Base-by-base conservation (phyloP, 1,140 invertebrate genomes). In the Arctopsyche grandis region DNA sequence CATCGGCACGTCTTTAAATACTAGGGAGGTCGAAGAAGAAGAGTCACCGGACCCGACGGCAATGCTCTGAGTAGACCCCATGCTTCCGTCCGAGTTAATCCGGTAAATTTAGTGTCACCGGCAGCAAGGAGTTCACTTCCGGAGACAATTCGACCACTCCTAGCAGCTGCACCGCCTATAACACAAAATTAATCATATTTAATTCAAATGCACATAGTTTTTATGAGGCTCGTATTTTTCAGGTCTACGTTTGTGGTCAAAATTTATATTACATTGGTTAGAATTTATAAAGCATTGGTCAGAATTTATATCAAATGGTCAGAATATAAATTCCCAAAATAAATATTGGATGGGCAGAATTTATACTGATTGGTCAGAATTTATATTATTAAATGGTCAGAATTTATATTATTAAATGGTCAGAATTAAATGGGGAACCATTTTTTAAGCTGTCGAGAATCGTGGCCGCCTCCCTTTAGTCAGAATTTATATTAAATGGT, bases 11-110 rank as follows among this genome's bases (percentile, higher is more conserved):
- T 38, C 29, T 4, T 7, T 38, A 38, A 7, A 38, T 38, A 48
- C 74, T 79, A 82, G 56, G 79, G 82, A 19, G 80, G 79, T 63
- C 80, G 78, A 1, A 83, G 69, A 63, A 76, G 9, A 75, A 89
- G 84, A 26, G 86, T 90, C 56, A 95, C 93, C 84, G 91, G 90
- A 38, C 96, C 96, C 82, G 95, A 92, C 74, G 94, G 93, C 75
- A 97, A 85, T 82, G 95, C 94, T 86, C 97, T 97, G 87, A 98
- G 93, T 74, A 96, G 91, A 82, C 95, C 95, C 97, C 97, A 98
- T 46, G 95, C 96, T 88, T 98, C 96, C 78, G 96, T 96, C 80
- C 96, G 91, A 0, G 96, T 94, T 91, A 97, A 94, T 60, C 91
- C 91, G 74, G 92, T 92, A 79, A 97, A 92, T 77, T 94, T 93